Evolutionary conservation across 2,113 vertebrate genomes (phyloP), one percentile per base, ranked within the genome.

Genomic region (Trogon surrucura): DNA sequence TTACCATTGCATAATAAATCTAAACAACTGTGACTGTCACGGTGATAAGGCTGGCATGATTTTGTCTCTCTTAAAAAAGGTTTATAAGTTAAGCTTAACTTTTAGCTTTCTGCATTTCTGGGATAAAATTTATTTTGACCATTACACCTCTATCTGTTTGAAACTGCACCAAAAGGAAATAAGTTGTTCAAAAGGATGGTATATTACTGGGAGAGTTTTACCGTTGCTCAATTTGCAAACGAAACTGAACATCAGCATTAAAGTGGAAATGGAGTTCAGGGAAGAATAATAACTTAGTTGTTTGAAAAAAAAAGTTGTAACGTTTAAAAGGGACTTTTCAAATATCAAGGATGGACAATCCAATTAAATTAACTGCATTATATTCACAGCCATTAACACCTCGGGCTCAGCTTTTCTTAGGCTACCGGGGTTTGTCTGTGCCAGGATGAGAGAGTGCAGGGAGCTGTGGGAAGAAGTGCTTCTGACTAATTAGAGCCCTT

Each of bases 1-100:
- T 98, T 98, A 98, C 94, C 97, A 97, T 94, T 98, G 97, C 96
- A 89, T 97, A 98, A 98, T 98, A 98, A 98, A 98, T 98, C 97
- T 97, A 97, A 98, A 97, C 96, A 96, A 97, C 57, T 69, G 96
- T 97, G 97, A 95, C 96, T 98, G 97, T 97, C 97, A 91, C 50
- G 91, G 97, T 86, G 83, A 96, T 97, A 97, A 97, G 97, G 95
- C 95, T 94, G 96, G 82, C 66, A 93, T 97, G 96, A 88, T 97
- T 97, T 97, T 97, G 88, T 88, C 91, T 89, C 88, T 62, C 96
- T 94, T 97, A 93, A 97, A 97, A 97, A 97, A 96, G 97, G 92
- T 96, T 97, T 96, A 78, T 94, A 95, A 96, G 69, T 97, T 92
- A 97, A 97, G 89, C 91, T 96, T 83, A 95, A 97, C 96, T 97